Evolutionary conservation across 2,113 vertebrate genomes (phyloP), one percentile per base, ranked within the genome.

Genomic region (Tapirus terrestris): DNA sequence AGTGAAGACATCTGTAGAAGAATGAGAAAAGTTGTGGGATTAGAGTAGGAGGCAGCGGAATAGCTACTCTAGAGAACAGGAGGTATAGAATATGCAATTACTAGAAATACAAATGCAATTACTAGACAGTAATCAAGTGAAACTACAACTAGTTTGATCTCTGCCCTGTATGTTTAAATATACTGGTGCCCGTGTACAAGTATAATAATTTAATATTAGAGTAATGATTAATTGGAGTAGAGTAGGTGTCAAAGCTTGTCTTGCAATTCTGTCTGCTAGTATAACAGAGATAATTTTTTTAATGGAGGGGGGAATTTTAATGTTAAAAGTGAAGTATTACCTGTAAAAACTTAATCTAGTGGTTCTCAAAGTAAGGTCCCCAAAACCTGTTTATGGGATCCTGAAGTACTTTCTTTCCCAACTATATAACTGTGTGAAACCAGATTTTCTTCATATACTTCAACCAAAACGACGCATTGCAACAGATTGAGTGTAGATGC

Each of bases 321-420:
- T 79, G 51, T 86, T 63, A 36, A 36, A 90, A 96, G n/a, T 91
- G 39, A 96, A 91, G 68, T 85, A 70, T 87, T 53, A 87, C 53
- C 51, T 67, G 4, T 77, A 85, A 39, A 91, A 75, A 82, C 8
- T 53, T 77, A 63, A 93, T 68, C 14, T 93, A 87, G 31, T 85
- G 65, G 29, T 65, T 96, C 33, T 87, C 67, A 87, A 90, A 80
- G 25, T 86, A 18, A 53, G 23, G 16, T 81, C 31, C 45, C 63
- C 3, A 86, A 76, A 75, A 87, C 9, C 83, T 94, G 82, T 87
- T 88, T 21, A 75, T 36, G 43, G 43, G 61, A 27, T 76, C 21
- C 53, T 79, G 45, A 90, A 31, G 21, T 63, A 11, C 18, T 83
- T 45, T 31, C 33, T 90, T 84, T 84, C 77, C 53, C 53, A 83